A percentile compares a stretch with the other conserved stretches of the same genome.
phyloP scores from a whole-genome alignment of 2,113 vertebrate species.

The Psammodynastes pulverulentus region DNA sequence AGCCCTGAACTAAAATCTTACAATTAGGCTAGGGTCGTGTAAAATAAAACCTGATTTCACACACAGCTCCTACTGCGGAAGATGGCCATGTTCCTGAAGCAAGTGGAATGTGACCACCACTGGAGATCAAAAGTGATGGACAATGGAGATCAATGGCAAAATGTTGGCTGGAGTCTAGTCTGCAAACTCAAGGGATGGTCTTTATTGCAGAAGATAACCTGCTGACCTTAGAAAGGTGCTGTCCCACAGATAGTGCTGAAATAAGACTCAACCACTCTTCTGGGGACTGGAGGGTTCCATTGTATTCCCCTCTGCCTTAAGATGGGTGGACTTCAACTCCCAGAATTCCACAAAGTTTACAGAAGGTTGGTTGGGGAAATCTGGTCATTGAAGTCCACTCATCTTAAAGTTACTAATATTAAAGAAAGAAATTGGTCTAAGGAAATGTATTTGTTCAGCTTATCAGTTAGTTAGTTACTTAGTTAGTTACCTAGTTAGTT shows the following conservation, averaged over 20 bases:
- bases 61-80: neutral
- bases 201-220: neutral
- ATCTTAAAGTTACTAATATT: neutral
- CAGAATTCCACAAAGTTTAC: neutral
- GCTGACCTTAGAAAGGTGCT: neutral
- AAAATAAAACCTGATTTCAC: neutral
- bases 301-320: neutral
- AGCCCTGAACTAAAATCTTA: neutral
- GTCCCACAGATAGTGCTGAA: neutral
- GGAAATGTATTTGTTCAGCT: neutral
- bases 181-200: neutral
- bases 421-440: neutral
- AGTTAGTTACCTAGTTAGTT: too few species aligned
- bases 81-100: neutral
- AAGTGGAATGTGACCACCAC: neutral
- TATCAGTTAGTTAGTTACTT: too few species aligned
- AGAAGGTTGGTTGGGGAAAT: neutral
- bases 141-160: neutral
- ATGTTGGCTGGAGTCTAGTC: neutral
- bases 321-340: neutral
- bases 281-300: neutral
- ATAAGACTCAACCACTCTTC: neutral
- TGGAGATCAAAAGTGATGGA: neutral
- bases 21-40: neutral
- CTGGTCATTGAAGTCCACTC: neutral